Conservation (phyloP, 2,888 invertebrate species). For the Camponotus fellah region DNA sequence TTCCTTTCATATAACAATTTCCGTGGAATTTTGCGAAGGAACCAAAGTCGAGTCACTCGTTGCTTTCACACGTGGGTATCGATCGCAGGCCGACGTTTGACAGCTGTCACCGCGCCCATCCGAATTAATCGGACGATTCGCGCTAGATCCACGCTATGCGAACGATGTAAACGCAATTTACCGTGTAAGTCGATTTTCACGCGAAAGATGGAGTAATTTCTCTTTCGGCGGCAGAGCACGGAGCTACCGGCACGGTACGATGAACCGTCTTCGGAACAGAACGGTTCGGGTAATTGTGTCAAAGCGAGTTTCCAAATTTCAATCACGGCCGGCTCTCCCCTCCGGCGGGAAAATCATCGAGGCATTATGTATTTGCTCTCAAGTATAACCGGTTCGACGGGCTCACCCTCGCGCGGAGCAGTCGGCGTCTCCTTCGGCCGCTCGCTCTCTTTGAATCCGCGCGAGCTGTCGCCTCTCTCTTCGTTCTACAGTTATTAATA, state of each 20-base stretch:
- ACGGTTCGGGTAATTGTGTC: slow-evolving; percentile 84
- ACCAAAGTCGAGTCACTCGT: slow-evolving; percentile 46
- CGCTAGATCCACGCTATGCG: neutral
- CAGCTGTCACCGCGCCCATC: slow-evolving; percentile 41
- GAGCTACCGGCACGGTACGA: neutral
- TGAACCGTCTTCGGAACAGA: slow-evolving; percentile 62
- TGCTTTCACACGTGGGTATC: slow-evolving; percentile 48
- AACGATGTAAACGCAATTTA: neutral
- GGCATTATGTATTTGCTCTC: slow-evolving; percentile 86
- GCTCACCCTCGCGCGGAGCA: slow-evolving; percentile 78
- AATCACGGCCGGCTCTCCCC: slow-evolving; percentile 80
- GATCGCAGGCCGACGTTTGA: slow-evolving; percentile 22
- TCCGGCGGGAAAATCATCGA: slow-evolving; percentile 82
- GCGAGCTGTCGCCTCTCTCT: slow-evolving; percentile 53
- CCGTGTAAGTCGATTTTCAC: slow-evolving; percentile 5
- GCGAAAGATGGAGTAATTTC: slow-evolving; percentile 23
- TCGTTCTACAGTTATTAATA: slow-evolving; percentile 84
- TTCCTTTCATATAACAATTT: slow-evolving; percentile 74
- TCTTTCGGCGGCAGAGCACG: slow-evolving; percentile 11
- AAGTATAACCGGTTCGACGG: slow-evolving; percentile 82
- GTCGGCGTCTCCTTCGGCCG: slow-evolving; percentile 64
- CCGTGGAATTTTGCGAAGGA: slow-evolving; percentile 67
- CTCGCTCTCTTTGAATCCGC: slow-evolving; percentile 61
- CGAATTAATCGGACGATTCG: neutral
- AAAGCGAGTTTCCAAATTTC: slow-evolving; percentile 85